phyloP scores from a whole-genome alignment of 2,888 invertebrate species.

The Chymomyza caudatula region DNA sequence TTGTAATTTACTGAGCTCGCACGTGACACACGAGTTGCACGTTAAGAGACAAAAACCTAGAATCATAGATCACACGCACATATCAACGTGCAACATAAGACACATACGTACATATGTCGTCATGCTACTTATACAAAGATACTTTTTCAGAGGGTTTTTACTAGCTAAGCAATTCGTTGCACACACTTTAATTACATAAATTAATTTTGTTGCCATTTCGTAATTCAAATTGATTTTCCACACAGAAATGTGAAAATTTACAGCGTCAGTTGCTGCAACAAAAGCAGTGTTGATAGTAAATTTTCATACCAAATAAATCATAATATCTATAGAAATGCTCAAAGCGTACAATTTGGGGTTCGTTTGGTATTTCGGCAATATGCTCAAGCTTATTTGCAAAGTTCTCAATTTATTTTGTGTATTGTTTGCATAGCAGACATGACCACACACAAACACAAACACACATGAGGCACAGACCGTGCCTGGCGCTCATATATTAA shows the following conservation, averaged over 20 bases:
- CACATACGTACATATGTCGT: background rate
- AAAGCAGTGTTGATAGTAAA: background rate
- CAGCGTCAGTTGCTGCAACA: no score
- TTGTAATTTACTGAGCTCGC: slow-evolving; percentile 72
- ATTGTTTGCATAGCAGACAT: slow-evolving; percentile 15
- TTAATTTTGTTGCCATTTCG: background rate
- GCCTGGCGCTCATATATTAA: slow-evolving; percentile 12
- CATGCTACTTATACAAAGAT: no score
- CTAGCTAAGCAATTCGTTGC: background rate
- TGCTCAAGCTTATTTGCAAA: slow-evolving; percentile 23
- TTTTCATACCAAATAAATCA: background rate
- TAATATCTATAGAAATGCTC: background rate
- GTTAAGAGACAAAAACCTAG: slow-evolving; percentile 31
- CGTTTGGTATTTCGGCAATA: slow-evolving; percentile 21
- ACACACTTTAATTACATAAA: background rate
- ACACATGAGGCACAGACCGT: background rate
- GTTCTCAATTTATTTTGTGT: slow-evolving; percentile 27
- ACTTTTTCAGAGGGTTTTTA: background rate
- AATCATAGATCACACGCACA: slow-evolving; percentile 34
- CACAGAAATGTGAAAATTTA: no score
- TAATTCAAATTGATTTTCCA: background rate
- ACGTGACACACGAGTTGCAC: slow-evolving; percentile 73
- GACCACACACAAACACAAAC: background rate
- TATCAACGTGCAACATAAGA: background rate
- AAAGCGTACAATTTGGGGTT: background rate